Evolutionary conservation across 2,888 invertebrate species (phyloP).

Genomic region (Eupeodes luniger): DNA sequence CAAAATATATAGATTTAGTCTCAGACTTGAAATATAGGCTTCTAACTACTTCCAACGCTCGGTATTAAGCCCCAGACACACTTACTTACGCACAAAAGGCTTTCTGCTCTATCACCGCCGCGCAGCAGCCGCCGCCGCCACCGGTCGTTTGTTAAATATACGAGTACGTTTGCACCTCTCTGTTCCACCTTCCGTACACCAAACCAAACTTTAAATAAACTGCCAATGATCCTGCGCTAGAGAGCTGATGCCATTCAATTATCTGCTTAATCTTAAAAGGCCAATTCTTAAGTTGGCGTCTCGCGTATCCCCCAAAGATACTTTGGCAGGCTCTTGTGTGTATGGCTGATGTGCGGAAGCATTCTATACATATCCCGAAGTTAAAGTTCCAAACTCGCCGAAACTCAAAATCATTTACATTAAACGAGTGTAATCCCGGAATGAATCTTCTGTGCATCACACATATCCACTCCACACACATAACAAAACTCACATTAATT

Average conservation of each 20-base stretch:
- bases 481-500: conserved; percentile 70
- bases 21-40: conserved; percentile 15
- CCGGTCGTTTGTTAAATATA: background rate
- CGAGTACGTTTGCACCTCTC: conserved; percentile 48
- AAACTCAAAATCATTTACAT: conserved; percentile 63
- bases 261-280: conserved; percentile 72
- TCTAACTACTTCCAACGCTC: conserved; percentile 30
- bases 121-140: too few species aligned
- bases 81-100: conserved; percentile 73
- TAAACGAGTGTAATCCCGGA: conserved; percentile 65
- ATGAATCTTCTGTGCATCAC: conserved; percentile 50
- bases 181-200: conserved; percentile 37
- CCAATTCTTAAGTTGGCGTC: conserved; percentile 71
- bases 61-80: conserved; percentile 50
- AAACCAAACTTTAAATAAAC: background rate
- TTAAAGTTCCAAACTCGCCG: background rate
- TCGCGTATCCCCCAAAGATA: conserved; percentile 42
- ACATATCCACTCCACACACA: conserved; percentile 19
- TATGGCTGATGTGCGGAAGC: background rate
- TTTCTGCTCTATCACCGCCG: conserved; percentile 35
- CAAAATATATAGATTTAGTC: background rate
- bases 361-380: background rate
- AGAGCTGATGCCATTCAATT: conserved; percentile 72
- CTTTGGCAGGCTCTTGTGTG: conserved; percentile 9
- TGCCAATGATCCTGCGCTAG: conserved; percentile 24